Percentiles rank a stretch among this genome's conserved stretches.
These are phyloP conservation scores for Tyrophagus putrescentiae DNA, from an alignment of 1,140 invertebrate genomes.

Conservation along the genomic window DNA sequence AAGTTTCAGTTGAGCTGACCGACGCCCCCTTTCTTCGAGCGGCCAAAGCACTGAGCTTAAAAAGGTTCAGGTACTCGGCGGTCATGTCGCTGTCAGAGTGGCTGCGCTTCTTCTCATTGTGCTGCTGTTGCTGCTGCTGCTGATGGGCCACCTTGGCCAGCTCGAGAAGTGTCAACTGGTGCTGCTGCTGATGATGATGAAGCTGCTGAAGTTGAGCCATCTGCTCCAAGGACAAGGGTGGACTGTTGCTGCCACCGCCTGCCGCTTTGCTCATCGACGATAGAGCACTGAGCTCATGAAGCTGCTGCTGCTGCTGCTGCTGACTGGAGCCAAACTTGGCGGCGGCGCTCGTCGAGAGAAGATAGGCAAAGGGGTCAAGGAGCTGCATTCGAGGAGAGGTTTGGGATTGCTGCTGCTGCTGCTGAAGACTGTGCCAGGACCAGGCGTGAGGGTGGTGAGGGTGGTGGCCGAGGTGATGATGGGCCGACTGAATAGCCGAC, in stretches of 20 bases:
- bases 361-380: background rate
- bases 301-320: conserved; percentile 1
- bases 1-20: conserved; percentile 35
- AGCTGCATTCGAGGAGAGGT: no score
- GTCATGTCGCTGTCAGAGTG: conserved; percentile 54
- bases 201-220: conserved; percentile 20
- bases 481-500: conserved; percentile 1
- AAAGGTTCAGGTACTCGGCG: conserved; percentile 24
- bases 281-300: conserved; percentile 23
- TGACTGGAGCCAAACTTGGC: conserved; percentile 9
- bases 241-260: no score
- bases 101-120: conserved; percentile 44
- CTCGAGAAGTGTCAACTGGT: background rate
- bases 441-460: background rate
- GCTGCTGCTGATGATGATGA: conserved; percentile 7
- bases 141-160: conserved; percentile 8
- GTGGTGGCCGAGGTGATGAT: no score
- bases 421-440: background rate
- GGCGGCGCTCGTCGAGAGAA: background rate
- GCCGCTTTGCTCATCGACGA: no score
- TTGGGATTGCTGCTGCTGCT: background rate
- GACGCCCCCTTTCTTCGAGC: conserved; percentile 26
- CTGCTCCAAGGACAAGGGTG: no score
- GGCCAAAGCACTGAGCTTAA: conserved; percentile 19
- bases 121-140: conserved; percentile 31